Base-by-base conservation (phyloP, 2,113 vertebrate species). In the Trichomycterus rosablanca region DNA sequence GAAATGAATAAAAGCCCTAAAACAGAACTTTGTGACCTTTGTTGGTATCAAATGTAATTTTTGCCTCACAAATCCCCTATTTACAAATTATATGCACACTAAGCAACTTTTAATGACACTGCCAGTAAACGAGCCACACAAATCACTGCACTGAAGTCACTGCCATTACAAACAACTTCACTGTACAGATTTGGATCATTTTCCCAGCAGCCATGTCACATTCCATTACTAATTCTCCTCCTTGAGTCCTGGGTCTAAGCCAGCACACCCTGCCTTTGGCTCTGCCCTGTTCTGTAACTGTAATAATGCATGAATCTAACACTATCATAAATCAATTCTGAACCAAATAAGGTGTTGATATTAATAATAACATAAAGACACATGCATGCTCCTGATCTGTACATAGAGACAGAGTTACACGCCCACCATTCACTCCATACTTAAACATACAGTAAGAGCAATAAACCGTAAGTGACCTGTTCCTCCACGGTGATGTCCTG, bases 401-500 rank as follows among this genome's bases (percentile, higher is more conserved):
- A n/a, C 9, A 53, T 9, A 14, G 20, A 7, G 11, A 46, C 24
- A 3, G 49, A 70, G 19, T 20, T 52, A 23, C 46, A 66, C 42
- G 14, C 32, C 30, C n/a, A 39, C 45, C 43, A 34, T 1, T 63
- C 39, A 46, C n/a, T 34, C 40, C 26, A 48, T 43, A 37, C n/a
- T n/a, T n/a, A n/a, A n/a, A n/a, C n/a, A n/a, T n/a, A n/a, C n/a
- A n/a, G n/a, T n/a, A n/a, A n/a, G n/a, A n/a, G n/a, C n/a, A 5
- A 8, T 9, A 26, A 42, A 53, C 19, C 51, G 4, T 7, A 2
- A 68, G 71, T 80, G 69, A 87, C 86, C 85, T 88, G 82, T 66
- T 85, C 67, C 55, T 87, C 86, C 76, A 83, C 81, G 16, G 84
- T 23, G 65, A 78, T 76, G 72, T 84, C 83, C 57, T 80, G 78